Evolutionary conservation across 1,140 invertebrate species (phyloP), one percentile per base, ranked within the genome.

Genomic region (Sarcophaga peregrina): DNA sequence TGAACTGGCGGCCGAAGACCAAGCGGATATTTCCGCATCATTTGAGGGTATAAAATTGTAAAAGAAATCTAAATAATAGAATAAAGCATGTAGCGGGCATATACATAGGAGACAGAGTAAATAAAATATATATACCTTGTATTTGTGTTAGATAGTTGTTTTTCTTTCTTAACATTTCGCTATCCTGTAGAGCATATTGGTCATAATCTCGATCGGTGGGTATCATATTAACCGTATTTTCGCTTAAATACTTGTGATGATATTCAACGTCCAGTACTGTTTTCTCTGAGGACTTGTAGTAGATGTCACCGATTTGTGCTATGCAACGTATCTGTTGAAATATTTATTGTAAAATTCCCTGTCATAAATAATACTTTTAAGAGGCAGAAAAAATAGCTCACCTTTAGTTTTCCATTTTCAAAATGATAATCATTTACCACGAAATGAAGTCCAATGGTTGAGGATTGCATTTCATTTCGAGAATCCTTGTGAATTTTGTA

Each of bases 251-350:
- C 20, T 76, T 81, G 13, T 78, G 75, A 72, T 91, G 90, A 83
- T 92, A 90, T 83, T 92, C 91, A 5, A 90, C 87, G 50, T 78
- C 75, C n/a, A 78, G 13, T 78, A 78, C 11, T 83, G 90, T 91
- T 74, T 91, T 90, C 85, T 92, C 92, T 20, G 91, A 92, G 83
- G 91, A 92, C 86, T 92, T 91, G 90, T 91, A 92, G 84, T 92
- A 92, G 73, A 92, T 89, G 74, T 91, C 88, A 83, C 91, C 91
- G 83, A 92, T 91, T n/a, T 91, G 91, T 0, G 92, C 92, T 83
- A 90, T 92, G 85, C 92, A 92, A 15, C 91, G 87, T 75, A 92
- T 90, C 86, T 92, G 46, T 62, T 82, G 82, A 73, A 20, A 46
- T 50, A 50, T 45, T 54, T 9, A 50, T 5, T 72, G 20, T 20